phyloP scores from a whole-genome alignment of 2,113 vertebrate species.

The Vidua macroura region DNA sequence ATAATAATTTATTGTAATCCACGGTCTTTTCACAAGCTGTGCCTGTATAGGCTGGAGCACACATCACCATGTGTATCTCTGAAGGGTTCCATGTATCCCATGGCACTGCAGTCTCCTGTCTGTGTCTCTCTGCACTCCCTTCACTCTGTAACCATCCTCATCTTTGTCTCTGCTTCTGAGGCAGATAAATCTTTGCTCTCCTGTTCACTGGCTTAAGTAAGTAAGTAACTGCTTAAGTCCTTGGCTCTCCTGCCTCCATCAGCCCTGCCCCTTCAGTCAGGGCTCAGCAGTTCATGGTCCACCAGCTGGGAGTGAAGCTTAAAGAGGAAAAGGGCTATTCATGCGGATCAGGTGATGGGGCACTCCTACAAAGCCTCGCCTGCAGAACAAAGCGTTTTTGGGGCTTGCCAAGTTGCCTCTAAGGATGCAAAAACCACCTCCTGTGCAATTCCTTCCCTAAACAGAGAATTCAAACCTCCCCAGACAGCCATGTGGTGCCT shows the following conservation, averaged over 20 bases:
- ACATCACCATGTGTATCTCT: accelerated
- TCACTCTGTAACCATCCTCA: background rate
- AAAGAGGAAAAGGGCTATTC: conserved; percentile 19
- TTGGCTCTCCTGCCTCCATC: background rate
- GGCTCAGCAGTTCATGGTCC: conserved; percentile 20
- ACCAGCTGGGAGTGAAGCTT: background rate
- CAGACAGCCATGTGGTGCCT: background rate
- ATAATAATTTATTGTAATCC: background rate
- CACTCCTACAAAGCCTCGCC: background rate
- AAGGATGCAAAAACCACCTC: background rate
- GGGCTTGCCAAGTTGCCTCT: background rate
- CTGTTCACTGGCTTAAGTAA: background rate
- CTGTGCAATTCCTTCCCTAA: background rate
- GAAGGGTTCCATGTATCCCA: accelerated
- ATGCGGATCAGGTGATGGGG: conserved; percentile 9
- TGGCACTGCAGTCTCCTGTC: background rate
- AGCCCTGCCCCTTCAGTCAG: background rate
- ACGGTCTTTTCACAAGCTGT: background rate
- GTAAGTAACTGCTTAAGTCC: background rate
- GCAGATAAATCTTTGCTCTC: background rate
- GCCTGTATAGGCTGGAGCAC: background rate
- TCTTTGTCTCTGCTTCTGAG: background rate
- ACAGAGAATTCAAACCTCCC: background rate
- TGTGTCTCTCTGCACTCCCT: background rate
- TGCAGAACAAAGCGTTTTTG: background rate